Evolutionary conservation across 2,797 vertebrate species (phyloP).

Genomic region (Anomalospiza imberbis): DNA sequence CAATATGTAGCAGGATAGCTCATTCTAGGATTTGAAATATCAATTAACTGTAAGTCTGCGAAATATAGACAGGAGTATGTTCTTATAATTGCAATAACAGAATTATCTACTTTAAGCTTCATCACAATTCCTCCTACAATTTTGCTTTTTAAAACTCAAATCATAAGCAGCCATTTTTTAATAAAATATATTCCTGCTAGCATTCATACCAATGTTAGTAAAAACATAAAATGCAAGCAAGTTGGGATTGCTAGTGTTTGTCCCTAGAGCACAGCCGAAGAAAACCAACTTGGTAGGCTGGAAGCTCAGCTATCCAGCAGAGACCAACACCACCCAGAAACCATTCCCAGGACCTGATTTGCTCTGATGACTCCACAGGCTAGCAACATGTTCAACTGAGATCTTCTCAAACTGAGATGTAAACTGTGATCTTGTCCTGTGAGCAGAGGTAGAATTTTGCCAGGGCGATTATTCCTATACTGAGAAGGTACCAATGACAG

Average conservation of each 20-base stretch:
- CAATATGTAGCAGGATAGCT: neutral
- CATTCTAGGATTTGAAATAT: neutral
- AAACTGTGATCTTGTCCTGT: neutral
- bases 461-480: neutral
- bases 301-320: neutral
- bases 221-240: neutral
- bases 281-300: neutral
- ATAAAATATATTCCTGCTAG: neutral
- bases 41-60: neutral
- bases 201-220: neutral
- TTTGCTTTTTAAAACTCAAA: neutral
- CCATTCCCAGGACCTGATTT: neutral
- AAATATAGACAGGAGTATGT: neutral
- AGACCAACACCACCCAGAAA: neutral
- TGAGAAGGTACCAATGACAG: neutral
- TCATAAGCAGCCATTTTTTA: neutral
- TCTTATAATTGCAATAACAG: neutral
- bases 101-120: neutral
- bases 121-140: neutral
- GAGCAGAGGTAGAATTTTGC: neutral
- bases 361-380: neutral
- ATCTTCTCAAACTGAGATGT: neutral
- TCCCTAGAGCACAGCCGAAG: neutral
- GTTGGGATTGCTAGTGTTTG: neutral
- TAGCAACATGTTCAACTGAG: neutral